Conservation (phyloP, 2,797 vertebrate species). For the Centroberyx gerrardi region DNA sequence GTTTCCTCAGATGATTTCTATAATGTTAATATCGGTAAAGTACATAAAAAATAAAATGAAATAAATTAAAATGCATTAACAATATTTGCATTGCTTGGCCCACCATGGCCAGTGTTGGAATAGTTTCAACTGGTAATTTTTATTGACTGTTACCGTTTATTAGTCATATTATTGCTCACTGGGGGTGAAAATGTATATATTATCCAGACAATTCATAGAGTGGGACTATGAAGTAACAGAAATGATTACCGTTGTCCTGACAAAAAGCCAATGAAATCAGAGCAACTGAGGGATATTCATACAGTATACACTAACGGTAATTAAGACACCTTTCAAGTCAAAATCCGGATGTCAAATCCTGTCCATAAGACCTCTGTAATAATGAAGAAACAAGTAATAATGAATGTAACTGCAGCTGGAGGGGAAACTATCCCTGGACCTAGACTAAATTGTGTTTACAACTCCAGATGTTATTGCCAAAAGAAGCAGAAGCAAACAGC, state of each 20-base stretch:
- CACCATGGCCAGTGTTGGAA: neutral
- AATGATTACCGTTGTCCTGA: too few species aligned
- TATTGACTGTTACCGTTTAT: slow-evolving; percentile 13
- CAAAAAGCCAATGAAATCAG: neutral
- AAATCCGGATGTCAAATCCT: neutral
- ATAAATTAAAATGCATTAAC: neutral
- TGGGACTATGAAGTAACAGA: neutral
- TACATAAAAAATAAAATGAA: neutral
- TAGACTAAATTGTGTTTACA: neutral
- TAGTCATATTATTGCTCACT: neutral
- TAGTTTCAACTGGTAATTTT: neutral
- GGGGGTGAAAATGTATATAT: neutral
- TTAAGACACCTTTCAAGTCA: too few species aligned
- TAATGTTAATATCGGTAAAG: slow-evolving; percentile 49
- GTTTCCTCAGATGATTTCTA: slow-evolving; percentile 93
- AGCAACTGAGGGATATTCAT: neutral
- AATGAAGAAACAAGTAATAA: neutral
- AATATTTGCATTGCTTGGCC: neutral
- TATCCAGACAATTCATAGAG: slow-evolving; percentile 4
- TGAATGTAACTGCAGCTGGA: neutral
- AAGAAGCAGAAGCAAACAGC: neutral
- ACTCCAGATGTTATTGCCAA: neutral
- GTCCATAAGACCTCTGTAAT: neutral
- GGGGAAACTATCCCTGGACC: neutral
- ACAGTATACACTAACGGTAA: too few species aligned